These are phyloP conservation scores for Thaleichthys pacificus DNA, from an alignment of 2,797 vertebrate species.

Conservation along the genomic window DNA sequence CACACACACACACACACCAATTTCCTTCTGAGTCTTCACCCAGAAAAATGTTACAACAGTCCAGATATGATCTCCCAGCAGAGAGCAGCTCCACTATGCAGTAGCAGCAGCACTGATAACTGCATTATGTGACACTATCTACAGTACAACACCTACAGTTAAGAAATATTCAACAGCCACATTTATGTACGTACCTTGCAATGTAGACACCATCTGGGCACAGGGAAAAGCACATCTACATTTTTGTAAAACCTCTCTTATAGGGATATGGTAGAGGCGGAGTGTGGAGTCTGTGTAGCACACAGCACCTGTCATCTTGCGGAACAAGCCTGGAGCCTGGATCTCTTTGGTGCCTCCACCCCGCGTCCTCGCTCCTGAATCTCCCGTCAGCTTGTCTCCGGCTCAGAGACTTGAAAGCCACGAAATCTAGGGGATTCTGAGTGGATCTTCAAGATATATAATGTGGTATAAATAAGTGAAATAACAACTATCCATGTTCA, in stretches of 20 bases:
- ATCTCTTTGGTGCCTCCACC: too few species aligned
- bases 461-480: too few species aligned
- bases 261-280: background rate
- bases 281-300: too few species aligned
- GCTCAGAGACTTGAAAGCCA: too few species aligned
- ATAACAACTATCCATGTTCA: too few species aligned
- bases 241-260: conserved; percentile 22
- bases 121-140: conserved; percentile 59
- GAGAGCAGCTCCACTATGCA: conserved; percentile 50
- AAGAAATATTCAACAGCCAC: conserved; percentile 31
- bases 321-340: too few species aligned
- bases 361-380: too few species aligned
- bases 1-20: conserved; percentile 15
- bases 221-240: conserved; percentile 45
- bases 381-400: too few species aligned
- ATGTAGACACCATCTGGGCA: conserved; percentile 36
- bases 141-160: conserved; percentile 32
- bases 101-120: conserved; percentile 57
- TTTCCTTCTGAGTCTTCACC: conserved; percentile 46
- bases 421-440: too few species aligned
- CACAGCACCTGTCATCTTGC: too few species aligned
- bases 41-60: conserved; percentile 48
- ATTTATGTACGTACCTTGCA: conserved; percentile 37
- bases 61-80: conserved; percentile 55
- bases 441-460: too few species aligned